Base-by-base conservation (phyloP, 2,797 vertebrate species). In the Gambelia wislizenii region DNA sequence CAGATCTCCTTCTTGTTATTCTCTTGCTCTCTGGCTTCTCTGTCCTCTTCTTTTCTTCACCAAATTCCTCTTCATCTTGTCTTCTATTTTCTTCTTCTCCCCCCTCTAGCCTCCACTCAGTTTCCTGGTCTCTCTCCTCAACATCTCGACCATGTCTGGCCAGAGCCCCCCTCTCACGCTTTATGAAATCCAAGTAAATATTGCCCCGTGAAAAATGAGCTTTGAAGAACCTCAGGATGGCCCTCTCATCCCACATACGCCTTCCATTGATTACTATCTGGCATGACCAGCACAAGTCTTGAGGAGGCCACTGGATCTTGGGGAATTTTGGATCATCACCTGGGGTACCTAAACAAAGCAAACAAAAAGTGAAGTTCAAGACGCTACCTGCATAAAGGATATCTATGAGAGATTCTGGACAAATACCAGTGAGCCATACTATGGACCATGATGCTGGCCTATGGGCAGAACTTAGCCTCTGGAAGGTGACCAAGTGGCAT, bases 251-350 rank as follows among this genome's bases (percentile, higher is more conserved):
- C 99, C 99, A 99, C 87, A n/a, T 86, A 0, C 98, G 98, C 0
- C 97, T 94, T 0, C 97, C 95, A 0, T 44, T 92, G 54, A 94
- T 94, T 83, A 98, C 96, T 0, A 91, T 92, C 83, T 98, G 98
- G 83, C 99, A 99, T 49, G 93, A 61, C 0, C 97, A 88, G 92
- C 99, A 99, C 93, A 98, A 36, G 1, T 98, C 96, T 0, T 97
- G 97, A 0, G 98, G 94, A 0, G 99, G 99, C 98, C 98, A 99
- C 96, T 98, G 98, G 91, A 98, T 93, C 96, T 99, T 99, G 94
- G 98, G 98, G 94, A 98, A 99, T 59, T 95, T 90, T 20, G 99
- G 98, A 94, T 99, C 98, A 93, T 99, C 98, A 0, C 97, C 98
- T 86, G 96, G 91, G 25, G 95, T 94, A 87, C 98, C 99, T 99